Percentiles rank a stretch among this genome's conserved stretches.
These are phyloP conservation scores for Cossypha dichroa DNA, from an alignment of 2,797 vertebrate species.

Conservation along the genomic window DNA sequence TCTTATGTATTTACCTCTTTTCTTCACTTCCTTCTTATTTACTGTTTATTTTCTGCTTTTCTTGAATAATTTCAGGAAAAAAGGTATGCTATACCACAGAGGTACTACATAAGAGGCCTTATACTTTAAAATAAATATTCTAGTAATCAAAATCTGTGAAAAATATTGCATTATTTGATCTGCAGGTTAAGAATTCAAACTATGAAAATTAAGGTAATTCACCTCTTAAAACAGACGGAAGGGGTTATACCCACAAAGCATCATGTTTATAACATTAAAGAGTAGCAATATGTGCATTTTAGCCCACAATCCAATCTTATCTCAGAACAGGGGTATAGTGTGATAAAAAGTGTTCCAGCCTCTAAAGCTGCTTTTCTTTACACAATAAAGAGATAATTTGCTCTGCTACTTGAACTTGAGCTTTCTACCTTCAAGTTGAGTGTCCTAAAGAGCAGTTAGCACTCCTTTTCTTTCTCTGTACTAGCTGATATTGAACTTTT, in stretches of 20 bases:
- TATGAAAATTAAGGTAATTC: not conserved
- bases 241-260: fast-evolving
- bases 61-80: not conserved
- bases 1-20: not conserved
- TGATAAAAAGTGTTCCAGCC: not conserved
- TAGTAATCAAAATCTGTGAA: not conserved
- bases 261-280: not conserved
- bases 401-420: not conserved
- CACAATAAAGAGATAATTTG: not conserved
- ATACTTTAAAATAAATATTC: not conserved
- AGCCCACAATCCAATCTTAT: not conserved
- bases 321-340: not conserved
- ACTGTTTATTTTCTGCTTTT: not conserved
- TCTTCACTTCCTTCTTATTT: not conserved
- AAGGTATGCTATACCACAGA: not conserved
- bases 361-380: not conserved
- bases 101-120: not conserved
- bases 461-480: not conserved
- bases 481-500: not conserved
- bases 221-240: not conserved
- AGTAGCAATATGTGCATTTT: not conserved
- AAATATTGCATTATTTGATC: not conserved
- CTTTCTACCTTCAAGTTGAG: not conserved
- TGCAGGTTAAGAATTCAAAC: not conserved
- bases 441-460: not conserved